phyloP scores from a whole-genome alignment of 1,140 invertebrate species.

The Orchesella cincta region DNA sequence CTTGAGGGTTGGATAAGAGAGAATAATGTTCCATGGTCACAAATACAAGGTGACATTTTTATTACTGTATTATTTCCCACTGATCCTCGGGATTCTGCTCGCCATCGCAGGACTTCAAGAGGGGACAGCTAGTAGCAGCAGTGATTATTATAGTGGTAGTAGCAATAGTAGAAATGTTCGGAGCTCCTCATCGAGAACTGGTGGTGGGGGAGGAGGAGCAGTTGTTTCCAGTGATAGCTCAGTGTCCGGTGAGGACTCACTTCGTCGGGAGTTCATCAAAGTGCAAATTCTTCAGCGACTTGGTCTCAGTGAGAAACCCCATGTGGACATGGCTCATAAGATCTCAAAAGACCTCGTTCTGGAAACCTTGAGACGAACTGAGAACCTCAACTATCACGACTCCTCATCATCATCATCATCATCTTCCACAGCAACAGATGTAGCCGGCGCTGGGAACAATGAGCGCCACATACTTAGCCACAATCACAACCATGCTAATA shows the following conservation, averaged over 20 bases:
- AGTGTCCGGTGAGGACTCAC: constrained; percentile 1
- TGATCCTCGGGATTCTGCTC: neutral
- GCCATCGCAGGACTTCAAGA: neutral
- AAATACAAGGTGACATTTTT: constrained; percentile 41
- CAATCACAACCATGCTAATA: neutral
- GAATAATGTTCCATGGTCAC: constrained; percentile 46
- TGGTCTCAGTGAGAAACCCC: constrained; percentile 45
- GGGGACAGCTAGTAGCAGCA: neutral
- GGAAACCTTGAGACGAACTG: constrained; percentile 46
- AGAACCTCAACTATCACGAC: constrained; percentile 33
- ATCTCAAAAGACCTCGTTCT: constrained; percentile 47
- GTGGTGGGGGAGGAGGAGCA: neutral
- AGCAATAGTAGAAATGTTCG: neutral
- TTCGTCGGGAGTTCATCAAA: constrained; percentile 42
- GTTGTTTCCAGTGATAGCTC: neutral
- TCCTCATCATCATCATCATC: constrained; percentile 21
- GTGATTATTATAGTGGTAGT: constrained; percentile 22
- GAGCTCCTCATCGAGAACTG: neutral
- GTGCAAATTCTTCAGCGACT: constrained; percentile 49
- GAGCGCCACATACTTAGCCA: neutral
- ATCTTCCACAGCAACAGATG: neutral
- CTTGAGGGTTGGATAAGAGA: constrained; percentile 37
- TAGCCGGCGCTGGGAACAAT: neutral
- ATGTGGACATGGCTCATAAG: constrained; percentile 48
- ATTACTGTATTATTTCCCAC: neutral